Evolutionary conservation across 2,113 vertebrate species (phyloP).

Genomic region (Colinus virginianus): DNA sequence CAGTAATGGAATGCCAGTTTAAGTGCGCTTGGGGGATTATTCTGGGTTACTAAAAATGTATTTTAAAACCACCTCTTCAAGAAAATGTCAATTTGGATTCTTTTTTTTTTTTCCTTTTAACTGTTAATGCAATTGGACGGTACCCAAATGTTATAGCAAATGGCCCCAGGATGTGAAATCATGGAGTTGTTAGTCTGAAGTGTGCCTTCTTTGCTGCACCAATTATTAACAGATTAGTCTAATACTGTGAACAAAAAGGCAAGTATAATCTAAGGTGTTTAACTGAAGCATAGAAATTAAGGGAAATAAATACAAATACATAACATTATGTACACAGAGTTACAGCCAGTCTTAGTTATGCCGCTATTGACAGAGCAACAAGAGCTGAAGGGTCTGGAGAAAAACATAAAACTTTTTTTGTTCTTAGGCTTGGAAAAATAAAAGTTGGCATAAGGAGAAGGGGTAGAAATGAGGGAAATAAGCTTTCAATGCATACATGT

Average conservation of each 20-base stretch:
- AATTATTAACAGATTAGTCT: background rate
- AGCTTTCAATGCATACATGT: background rate
- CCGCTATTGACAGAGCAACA: background rate
- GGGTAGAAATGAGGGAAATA: background rate
- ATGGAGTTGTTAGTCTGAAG: background rate
- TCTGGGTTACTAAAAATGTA: conserved; percentile 45
- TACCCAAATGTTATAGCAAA: background rate
- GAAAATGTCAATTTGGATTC: background rate
- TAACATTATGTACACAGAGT: background rate
- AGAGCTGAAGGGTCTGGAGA: background rate
- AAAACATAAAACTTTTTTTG: background rate
- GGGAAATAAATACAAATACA: background rate
- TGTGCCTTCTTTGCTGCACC: background rate
- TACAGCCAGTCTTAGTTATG: background rate
- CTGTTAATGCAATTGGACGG: conserved; percentile 22
- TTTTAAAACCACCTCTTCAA: conserved; percentile 44
- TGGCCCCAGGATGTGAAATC: background rate
- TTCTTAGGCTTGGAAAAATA: background rate
- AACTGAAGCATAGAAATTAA: background rate
- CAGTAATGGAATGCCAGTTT: conserved; percentile 3
- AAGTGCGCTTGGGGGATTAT: background rate
- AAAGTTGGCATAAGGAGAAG: background rate
- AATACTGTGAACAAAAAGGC: background rate
- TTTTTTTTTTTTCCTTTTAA: conserved; percentile 16
- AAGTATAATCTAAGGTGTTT: background rate